Base-by-base conservation (phyloP, 1,140 invertebrate genomes). In the Ceratina australensis region DNA sequence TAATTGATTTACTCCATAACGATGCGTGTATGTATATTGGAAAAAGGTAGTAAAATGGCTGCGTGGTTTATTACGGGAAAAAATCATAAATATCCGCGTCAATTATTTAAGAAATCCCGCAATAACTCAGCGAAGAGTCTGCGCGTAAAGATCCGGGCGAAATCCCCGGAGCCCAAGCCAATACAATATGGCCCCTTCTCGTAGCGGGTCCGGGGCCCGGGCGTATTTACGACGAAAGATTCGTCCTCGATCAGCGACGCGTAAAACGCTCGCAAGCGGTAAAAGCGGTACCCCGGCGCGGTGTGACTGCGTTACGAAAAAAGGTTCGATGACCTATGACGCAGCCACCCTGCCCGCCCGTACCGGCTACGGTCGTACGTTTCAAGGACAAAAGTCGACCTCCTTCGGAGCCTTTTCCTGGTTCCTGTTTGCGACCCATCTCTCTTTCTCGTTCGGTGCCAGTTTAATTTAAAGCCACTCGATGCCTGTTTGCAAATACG, bases 361-460 rank as follows among this genome's bases (percentile, higher is more conserved):
- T 63, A 56, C 28, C 54, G 26, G 15, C 22, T 16, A 24, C 33
- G 52, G 63, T 79, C 68, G 61, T 67, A 61, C 75, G 63, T 84
- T 84, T 79, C 79, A 83, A 88, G 84, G 78, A 85, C 80, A 80
- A 86, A 72, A 78, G 74, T 82, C 72, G 87, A 81, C 82, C 79
- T 85, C 83, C 80, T 87, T 83, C 78, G 61, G 47, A 68, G 76
- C 28, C 78, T 71, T 82, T 86, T 86, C 84, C 85, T 78, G 79
- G 75, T 86, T 86, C 78, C 80, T 75, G 33, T 33, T 57, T 71
- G 47, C 49, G 64, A 42, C 50, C 77, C 49, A 73, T 78, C 56
- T 78, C 65, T 49, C 18, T 42, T 42, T 42, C 33, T 42, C 33
- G 33, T 42, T 42, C 33, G 33, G 33, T 42, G 49, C 65, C 28